A percentile compares a stretch with the other conserved stretches of the same genome.
phyloP scores from a whole-genome alignment of 2,888 invertebrate species.

The Lasiommata megera region DNA sequence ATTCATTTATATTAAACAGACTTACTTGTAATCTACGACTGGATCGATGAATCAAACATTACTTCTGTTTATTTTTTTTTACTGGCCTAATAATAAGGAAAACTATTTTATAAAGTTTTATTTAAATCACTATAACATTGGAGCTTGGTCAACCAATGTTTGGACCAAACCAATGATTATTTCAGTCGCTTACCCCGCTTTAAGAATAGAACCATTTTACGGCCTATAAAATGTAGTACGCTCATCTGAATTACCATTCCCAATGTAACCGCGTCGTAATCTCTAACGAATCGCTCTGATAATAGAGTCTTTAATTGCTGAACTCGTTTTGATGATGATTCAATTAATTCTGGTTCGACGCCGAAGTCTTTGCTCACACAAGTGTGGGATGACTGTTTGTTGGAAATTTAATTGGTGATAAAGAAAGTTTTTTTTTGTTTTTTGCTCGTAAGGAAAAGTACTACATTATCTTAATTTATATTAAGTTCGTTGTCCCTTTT shows the following conservation, averaged over 20 bases:
- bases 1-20: too few relatives aligned
- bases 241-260: slow-evolving; percentile 26
- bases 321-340: slow-evolving; percentile 20
- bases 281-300: neutral
- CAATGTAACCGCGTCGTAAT: slow-evolving; percentile 13
- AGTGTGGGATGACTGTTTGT: slow-evolving; percentile 16
- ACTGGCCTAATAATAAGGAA: too few relatives aligned
- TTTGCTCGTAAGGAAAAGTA: neutral
- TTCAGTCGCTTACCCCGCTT: slow-evolving; percentile 25
- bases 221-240: slow-evolving; percentile 36
- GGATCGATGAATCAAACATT: too few relatives aligned
- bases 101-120: too few relatives aligned
- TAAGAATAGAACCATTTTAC: slow-evolving; percentile 37
- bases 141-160: slow-evolving; percentile 15
- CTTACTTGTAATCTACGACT: too few relatives aligned
- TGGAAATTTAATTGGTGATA: slow-evolving; percentile 20
- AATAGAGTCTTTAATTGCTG: slow-evolving; percentile 15
- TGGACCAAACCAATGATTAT: slow-evolving; percentile 22
- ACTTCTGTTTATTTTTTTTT: too few relatives aligned
- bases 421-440: slow-evolving; percentile 3
- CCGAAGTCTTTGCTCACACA: slow-evolving; percentile 26
- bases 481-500: too few relatives aligned
- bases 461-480: neutral
- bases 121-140: too few relatives aligned
- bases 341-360: slow-evolving; percentile 29